Percentiles rank a stretch among this genome's conserved stretches.
Conservation (phyloP, 2,888 invertebrate genomes). For the Epistrophella euchroma region DNA sequence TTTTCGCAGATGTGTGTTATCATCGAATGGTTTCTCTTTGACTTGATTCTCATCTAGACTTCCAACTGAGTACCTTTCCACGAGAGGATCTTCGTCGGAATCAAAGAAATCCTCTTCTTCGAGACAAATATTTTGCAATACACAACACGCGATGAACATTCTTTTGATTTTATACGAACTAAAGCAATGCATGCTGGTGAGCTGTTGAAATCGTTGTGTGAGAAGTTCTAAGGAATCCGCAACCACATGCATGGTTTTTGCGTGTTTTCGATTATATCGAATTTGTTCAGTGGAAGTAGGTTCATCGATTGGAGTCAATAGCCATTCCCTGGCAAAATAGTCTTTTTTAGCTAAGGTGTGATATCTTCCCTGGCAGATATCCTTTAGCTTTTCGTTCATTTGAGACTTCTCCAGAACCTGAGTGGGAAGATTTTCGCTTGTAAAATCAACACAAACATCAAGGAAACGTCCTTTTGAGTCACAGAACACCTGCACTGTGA, state of each 20-base stretch:
- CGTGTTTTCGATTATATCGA: conserved; percentile 24
- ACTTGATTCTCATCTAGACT: too few relatives aligned
- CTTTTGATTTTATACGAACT: conserved; percentile 12
- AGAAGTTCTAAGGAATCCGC: conserved; percentile 9
- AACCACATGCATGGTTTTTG: not conserved
- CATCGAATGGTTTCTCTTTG: not conserved
- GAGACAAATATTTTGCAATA: conserved; percentile 53
- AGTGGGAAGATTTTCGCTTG: conserved; percentile 2
- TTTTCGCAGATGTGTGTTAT: conserved; percentile 21
- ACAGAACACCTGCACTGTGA: conserved; percentile 39
- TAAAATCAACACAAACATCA: conserved; percentile 31
- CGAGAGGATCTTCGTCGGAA: not conserved
- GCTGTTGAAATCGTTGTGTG: conserved; percentile 24
- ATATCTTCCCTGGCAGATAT: conserved; percentile 32
- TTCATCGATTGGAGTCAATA: conserved; percentile 41
- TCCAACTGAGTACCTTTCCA: not conserved
- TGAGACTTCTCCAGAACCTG: conserved; percentile 35
- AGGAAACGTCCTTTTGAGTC: conserved; percentile 39
- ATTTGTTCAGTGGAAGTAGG: not conserved
- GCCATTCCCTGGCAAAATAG: conserved; percentile 32
- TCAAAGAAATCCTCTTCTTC: conserved; percentile 32
- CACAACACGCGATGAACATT: conserved; percentile 44
- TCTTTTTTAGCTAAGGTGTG: conserved; percentile 26
- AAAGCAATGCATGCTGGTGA: conserved; percentile 4
- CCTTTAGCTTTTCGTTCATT: conserved; percentile 8